Conservation (phyloP, 1,140 invertebrate species). For the Anoplophora glabripennis region DNA sequence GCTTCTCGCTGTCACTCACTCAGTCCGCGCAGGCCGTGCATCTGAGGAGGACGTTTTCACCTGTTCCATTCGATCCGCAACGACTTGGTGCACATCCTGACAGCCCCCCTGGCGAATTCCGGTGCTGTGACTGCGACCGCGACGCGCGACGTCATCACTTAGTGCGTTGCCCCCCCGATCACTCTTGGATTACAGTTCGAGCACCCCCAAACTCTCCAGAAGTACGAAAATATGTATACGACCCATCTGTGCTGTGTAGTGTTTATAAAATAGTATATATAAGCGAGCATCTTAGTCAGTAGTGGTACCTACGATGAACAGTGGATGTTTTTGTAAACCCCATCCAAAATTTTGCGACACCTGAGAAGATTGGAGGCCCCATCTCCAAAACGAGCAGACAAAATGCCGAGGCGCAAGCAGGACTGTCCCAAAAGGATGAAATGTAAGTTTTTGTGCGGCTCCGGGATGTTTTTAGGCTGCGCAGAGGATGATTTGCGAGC, state of each 20-base stretch:
- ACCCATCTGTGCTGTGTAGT: constrained; percentile 20
- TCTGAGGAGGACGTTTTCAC: constrained; percentile 37
- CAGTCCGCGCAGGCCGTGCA: constrained; percentile 47
- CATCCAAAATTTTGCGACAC: constrained; percentile 44
- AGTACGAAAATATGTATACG: constrained; percentile 27
- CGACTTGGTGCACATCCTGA: constrained; percentile 9
- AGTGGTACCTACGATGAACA: constrained; percentile 7
- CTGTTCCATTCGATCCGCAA: constrained; percentile 24
- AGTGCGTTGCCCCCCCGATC: not conserved
- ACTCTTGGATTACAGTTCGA: not conserved
- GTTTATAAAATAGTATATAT: constrained; percentile 6
- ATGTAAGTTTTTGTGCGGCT: constrained; percentile 51
- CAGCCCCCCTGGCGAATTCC: constrained; percentile 20
- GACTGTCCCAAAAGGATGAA: constrained; percentile 63
- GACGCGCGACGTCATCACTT: constrained; percentile 1
- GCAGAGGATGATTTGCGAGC: too few species aligned
- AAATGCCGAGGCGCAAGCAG: constrained; percentile 62
- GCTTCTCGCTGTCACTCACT: constrained; percentile 48
- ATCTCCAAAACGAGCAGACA: constrained; percentile 31
- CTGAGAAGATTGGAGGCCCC: constrained; percentile 31
- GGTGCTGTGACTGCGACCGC: constrained; percentile 15
- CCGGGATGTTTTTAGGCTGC: too few species aligned
- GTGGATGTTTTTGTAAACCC: constrained; percentile 1
- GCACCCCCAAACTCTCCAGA: not conserved
- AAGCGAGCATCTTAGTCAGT: not conserved